Conservation (phyloP, 2,888 invertebrate genomes). For the Mayetiola destructor region DNA sequence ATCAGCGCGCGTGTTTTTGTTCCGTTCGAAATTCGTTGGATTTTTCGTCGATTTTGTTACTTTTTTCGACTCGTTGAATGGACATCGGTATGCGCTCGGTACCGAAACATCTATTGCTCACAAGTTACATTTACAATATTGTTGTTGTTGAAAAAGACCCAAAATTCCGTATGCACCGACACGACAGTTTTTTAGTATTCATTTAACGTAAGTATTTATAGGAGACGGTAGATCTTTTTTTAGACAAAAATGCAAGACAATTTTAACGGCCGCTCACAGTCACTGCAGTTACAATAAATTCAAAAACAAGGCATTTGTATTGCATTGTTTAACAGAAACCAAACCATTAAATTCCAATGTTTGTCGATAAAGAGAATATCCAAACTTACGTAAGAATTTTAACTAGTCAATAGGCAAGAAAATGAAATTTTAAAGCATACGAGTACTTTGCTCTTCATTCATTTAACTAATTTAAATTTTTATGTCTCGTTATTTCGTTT, state of each 20-base stretch:
- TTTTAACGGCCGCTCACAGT: slow-evolving; percentile 10
- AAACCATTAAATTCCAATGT: not conserved
- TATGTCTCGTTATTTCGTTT: not conserved
- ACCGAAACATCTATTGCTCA: too few relatives aligned
- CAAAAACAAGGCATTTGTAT: slow-evolving; percentile 1
- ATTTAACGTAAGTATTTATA: slow-evolving; percentile 11
- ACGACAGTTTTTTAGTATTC: not conserved
- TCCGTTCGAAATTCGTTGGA: not conserved
- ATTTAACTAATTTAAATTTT: too few relatives aligned
- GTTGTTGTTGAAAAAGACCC: too few relatives aligned
- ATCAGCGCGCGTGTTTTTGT: not conserved
- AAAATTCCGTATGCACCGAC: not conserved
- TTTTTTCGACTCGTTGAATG: not conserved
- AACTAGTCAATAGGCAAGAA: slow-evolving; percentile 10
- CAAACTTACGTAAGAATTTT: not conserved
- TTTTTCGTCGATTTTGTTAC: slow-evolving; percentile 6
- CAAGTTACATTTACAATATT: too few relatives aligned
- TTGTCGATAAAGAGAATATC: not conserved
- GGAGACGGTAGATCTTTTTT: not conserved
- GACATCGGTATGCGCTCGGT: not conserved
- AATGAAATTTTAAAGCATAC: too few relatives aligned
- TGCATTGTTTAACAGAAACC: slow-evolving; percentile 2
- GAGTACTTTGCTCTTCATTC: slow-evolving; percentile 2
- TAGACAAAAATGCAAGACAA: not conserved
- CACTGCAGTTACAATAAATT: slow-evolving; percentile 9